Conservation (phyloP, 1,140 invertebrate genomes). For the Pseudoatta argentina region DNA sequence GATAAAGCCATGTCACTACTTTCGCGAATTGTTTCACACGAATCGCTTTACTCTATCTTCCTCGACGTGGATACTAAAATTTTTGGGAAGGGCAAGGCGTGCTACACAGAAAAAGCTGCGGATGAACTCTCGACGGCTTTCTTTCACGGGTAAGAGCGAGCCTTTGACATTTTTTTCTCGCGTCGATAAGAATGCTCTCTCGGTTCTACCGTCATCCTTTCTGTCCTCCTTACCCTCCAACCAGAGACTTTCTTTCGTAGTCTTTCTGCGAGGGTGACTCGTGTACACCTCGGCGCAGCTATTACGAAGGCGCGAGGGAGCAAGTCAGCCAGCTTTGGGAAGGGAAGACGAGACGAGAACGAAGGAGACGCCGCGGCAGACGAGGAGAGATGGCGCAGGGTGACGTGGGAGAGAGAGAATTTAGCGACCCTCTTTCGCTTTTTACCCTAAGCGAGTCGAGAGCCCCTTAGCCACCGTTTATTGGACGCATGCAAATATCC, state of each 20-base stretch:
- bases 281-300: slow-evolving; percentile 74
- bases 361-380: slow-evolving; percentile 54
- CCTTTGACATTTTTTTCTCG: slow-evolving; percentile 64
- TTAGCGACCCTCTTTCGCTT: slow-evolving; percentile 84
- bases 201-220: slow-evolving; percentile 33
- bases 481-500: slow-evolving; percentile 88
- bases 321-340: slow-evolving; percentile 63
- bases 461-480: slow-evolving; percentile 86
- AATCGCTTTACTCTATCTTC: not conserved
- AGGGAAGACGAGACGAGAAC: slow-evolving; percentile 55
- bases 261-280: slow-evolving; percentile 64
- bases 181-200: slow-evolving; percentile 63
- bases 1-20: not conserved
- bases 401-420: slow-evolving; percentile 66
- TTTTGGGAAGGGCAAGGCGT: not conserved
- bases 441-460: slow-evolving; percentile 85
- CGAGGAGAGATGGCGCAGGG: slow-evolving; percentile 51
- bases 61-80: slow-evolving; percentile 15
- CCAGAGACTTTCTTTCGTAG: slow-evolving; percentile 35
- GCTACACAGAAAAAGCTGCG: not conserved
- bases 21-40: slow-evolving; percentile 11
- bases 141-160: slow-evolving; percentile 15
- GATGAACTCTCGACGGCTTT: slow-evolving; percentile 43
- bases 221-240: slow-evolving; percentile 10
- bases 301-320: slow-evolving; percentile 75